Evolutionary conservation across 2,797 vertebrate species (phyloP).

Genomic region (Sebastes oblongus): DNA sequence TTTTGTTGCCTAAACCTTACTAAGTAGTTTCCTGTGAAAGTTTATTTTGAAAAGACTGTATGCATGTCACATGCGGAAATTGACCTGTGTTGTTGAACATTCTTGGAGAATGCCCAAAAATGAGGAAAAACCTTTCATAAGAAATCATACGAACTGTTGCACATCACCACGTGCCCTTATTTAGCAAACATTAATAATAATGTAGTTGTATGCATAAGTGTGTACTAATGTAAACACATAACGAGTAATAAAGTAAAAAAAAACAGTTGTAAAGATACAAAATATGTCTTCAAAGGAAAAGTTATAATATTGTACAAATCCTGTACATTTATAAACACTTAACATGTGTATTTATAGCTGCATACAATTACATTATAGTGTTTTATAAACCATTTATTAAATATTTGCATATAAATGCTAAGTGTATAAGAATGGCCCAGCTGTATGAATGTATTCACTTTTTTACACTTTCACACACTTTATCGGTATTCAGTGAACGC

Average conservation of each 20-base stretch:
- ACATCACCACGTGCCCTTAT: background rate
- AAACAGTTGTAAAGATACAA: background rate
- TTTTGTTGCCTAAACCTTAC: too few species aligned
- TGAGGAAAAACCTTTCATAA: too few species aligned
- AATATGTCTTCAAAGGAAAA: background rate
- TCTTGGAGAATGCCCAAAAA: too few species aligned
- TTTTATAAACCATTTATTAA: background rate
- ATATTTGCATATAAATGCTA: background rate
- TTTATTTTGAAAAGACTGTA: too few species aligned
- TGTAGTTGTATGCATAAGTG: background rate
- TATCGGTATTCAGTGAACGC: constrained; percentile 12
- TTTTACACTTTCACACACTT: constrained; percentile 30
- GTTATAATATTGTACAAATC: background rate
- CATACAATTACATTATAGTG: background rate
- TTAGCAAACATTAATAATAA: background rate
- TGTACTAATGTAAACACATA: background rate
- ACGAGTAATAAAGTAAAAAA: background rate
- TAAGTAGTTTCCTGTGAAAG: too few species aligned
- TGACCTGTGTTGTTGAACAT: too few species aligned
- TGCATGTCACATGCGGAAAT: too few species aligned
- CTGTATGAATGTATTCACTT: constrained; percentile 2
- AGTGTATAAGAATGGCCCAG: background rate
- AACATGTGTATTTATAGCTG: background rate
- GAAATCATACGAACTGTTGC: too few species aligned
- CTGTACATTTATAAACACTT: background rate